Evolutionary conservation across 2,888 invertebrate species (phyloP).

Genomic region (Agrochola circellaris): DNA sequence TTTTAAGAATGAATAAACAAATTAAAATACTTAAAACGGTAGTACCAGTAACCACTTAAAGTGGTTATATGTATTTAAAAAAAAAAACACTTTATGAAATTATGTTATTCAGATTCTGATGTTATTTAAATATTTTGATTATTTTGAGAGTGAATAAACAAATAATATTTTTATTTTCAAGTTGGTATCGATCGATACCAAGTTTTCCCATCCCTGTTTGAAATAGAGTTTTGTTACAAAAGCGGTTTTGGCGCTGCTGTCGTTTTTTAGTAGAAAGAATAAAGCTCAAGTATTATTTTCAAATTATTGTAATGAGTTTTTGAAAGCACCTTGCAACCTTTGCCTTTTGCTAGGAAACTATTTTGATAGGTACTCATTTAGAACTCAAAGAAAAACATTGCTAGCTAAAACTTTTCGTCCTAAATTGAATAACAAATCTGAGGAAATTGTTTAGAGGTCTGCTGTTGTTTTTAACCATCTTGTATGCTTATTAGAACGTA

Average conservation of each 20-base stretch:
- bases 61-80: no score
- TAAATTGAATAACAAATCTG: not conserved
- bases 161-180: not conserved
- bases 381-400: not conserved
- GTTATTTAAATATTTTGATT: no score
- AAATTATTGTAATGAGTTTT: not conserved
- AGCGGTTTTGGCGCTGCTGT: not conserved
- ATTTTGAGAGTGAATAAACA: not conserved
- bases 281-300: not conserved
- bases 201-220: slow-evolving; percentile 8
- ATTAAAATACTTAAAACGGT: not conserved
- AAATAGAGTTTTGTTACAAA: not conserved
- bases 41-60: no score
- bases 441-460: not conserved
- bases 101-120: not conserved
- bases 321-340: not conserved
- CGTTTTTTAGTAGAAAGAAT: not conserved
- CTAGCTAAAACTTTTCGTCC: not conserved
- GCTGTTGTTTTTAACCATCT: not conserved
- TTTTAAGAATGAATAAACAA: not conserved
- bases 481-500: no score
- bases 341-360: not conserved
- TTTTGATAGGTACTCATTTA: not conserved
- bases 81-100: not conserved
- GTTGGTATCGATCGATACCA: slow-evolving; percentile 25